phyloP scores from a whole-genome alignment of 2,888 invertebrate genomes.

The Oscheius sp. region DNA sequence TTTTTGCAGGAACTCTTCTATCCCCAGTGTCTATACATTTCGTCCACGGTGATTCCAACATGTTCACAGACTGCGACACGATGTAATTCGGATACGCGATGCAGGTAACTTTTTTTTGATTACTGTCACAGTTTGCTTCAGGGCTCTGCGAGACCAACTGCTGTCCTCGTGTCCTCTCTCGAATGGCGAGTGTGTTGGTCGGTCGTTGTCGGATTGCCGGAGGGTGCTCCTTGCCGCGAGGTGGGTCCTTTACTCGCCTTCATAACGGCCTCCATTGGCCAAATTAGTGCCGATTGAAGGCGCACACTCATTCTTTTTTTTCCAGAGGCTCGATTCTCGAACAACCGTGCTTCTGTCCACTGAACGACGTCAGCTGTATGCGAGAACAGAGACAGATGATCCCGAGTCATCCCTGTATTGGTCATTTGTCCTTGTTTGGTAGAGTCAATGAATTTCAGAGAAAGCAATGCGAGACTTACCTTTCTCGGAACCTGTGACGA shows the following conservation, averaged over 20 bases:
- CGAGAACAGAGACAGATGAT: conserved; percentile 61
- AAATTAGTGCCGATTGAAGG: conserved; percentile 20
- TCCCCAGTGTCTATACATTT: conserved; percentile 64
- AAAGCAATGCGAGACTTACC: conserved; percentile 36
- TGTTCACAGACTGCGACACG: conserved; percentile 58
- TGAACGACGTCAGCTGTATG: conserved; percentile 60
- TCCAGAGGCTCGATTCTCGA: conserved; percentile 67
- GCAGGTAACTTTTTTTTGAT: conserved; percentile 43
- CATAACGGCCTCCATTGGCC: conserved; percentile 23
- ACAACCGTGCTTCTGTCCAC: conserved; percentile 65
- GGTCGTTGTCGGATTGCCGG: conserved; percentile 47
- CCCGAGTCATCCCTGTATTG: conserved; percentile 70
- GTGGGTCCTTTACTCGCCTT: conserved; percentile 38
- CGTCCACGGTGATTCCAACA: conserved; percentile 40
- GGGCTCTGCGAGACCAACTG: conserved; percentile 29
- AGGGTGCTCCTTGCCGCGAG: conserved; percentile 47
- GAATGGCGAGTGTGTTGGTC: conserved; percentile 47
- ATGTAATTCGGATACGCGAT: conserved; percentile 60
- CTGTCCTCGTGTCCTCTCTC: conserved; percentile 45
- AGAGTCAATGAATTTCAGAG: conserved; percentile 35
- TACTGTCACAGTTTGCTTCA: neutral
- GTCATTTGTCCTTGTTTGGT: conserved; percentile 37
- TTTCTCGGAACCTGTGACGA: neutral
- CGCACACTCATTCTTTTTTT: neutral
- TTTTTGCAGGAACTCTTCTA: conserved; percentile 65